A percentile compares a stretch with the other conserved stretches of the same genome.
These are phyloP conservation scores for Harpagus bidentatus DNA, from an alignment of 2,113 vertebrate species.

Conservation along the genomic window DNA sequence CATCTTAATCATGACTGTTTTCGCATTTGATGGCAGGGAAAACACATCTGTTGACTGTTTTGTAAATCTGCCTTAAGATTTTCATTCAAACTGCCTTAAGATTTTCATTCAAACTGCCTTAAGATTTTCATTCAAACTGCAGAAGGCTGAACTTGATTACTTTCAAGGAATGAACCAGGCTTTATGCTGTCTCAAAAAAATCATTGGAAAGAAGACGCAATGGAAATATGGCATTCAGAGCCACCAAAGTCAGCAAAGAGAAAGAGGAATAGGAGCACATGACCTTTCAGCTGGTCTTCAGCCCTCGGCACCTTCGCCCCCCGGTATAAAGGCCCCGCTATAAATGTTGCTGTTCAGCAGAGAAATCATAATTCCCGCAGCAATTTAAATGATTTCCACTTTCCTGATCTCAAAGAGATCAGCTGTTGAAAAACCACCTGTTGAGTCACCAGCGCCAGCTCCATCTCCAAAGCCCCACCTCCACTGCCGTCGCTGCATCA, in stretches of 20 bases:
- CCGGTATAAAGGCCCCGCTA: rapidly evolving
- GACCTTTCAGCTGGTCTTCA: background rate
- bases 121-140: background rate
- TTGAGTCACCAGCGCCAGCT: background rate
- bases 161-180: background rate
- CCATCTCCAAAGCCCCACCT: background rate
- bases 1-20: background rate
- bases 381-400: background rate
- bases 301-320: background rate
- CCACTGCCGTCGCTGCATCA: background rate
- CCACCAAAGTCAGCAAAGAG: background rate
- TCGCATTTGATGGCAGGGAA: background rate
- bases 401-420: background rate
- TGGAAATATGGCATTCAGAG: background rate
- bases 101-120: too few relatives aligned
- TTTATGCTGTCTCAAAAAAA: background rate
- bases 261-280: background rate
- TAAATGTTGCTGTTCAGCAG: background rate
- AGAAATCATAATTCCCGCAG: background rate
- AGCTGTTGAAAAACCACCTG: background rate
- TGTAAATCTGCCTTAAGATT: background rate
- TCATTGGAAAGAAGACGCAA: background rate
- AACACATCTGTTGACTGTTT: slow-evolving; percentile 13
- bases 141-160: background rate
- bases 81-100: background rate